phyloP scores from a whole-genome alignment of 2,113 vertebrate genomes.

The Dasyprocta punctata region DNA sequence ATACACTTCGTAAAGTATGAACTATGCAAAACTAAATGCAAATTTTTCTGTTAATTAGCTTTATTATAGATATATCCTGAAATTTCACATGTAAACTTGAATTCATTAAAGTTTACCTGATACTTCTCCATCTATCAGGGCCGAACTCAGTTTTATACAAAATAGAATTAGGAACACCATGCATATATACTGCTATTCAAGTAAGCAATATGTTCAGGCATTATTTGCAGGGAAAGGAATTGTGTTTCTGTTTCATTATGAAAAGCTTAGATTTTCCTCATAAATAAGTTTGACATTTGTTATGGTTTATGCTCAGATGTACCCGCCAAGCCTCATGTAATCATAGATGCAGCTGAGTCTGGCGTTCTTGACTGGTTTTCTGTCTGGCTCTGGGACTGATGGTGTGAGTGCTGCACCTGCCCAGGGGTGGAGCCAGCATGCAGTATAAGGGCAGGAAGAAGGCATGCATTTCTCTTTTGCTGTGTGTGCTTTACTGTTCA shows the following conservation, averaged over 20 bases:
- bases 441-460: too few species aligned
- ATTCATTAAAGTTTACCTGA: background rate
- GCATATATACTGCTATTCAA: background rate
- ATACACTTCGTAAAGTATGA: background rate
- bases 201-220: background rate
- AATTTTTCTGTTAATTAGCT: conserved; percentile 13
- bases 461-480: too few species aligned
- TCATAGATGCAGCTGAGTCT: too few species aligned
- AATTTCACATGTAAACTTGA: background rate
- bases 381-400: too few species aligned
- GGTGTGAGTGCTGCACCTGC: too few species aligned
- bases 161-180: background rate
- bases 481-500: too few species aligned
- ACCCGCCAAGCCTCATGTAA: too few species aligned
- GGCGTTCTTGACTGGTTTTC: too few species aligned
- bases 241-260: background rate
- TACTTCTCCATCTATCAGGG: background rate
- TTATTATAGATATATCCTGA: background rate
- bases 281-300: background rate
- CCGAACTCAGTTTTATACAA: background rate
- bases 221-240: background rate
- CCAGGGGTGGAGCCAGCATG: too few species aligned
- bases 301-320: too few species aligned
- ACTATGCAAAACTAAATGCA: background rate
- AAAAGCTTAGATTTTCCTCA: conserved; percentile 14